Base-by-base conservation (phyloP, 2,797 vertebrate genomes). In the Ctenopoma multispine region DNA sequence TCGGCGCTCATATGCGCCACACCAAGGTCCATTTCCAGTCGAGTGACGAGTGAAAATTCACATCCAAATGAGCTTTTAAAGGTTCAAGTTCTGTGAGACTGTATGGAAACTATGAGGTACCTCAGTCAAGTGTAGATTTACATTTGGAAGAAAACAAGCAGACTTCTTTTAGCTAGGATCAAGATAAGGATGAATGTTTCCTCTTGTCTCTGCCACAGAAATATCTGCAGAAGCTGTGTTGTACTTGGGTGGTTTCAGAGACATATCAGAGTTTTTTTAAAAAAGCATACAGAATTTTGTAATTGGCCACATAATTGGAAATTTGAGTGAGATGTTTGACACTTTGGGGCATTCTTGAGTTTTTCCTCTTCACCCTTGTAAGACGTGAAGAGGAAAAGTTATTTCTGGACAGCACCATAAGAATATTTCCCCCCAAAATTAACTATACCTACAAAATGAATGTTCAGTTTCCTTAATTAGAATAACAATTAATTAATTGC, bases 1-100 rank as follows among this genome's bases (percentile, higher is more conserved):
- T 87, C 83, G 38, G 71, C 1, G 38, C 43, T 57, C 60, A 3
- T 63, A 72, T 79, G 80, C 71, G 63, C 72, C 40, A 21, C 74
- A 14, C 34, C 23, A 44, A 31, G 10, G 14, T 20, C 40, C 53
- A 3, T 38, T 47, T 68, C 41, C 17, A 50, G 57, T 29, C 29
- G 0, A 41, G 62, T 15, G 21, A 72, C 51, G 34, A 34, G 75
- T 24, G 24, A 24, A 24, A 24, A 72, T 66, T 54, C 66, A 8
- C 24, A 69, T 72, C 65, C 36, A 20, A 12, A 44, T 54, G 63
- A 18, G 38, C 65, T 50, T 29, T 27, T 61, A 36, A 55, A 53
- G 64, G 77, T 67, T 70, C 3, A 61, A 9, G 31, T 62, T 72
- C 63, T 60, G 36, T 14, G 53, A 79, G 75, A 43, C 66, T 47